Conservation (phyloP, 2,888 invertebrate genomes). For the Acleris laterana region DNA sequence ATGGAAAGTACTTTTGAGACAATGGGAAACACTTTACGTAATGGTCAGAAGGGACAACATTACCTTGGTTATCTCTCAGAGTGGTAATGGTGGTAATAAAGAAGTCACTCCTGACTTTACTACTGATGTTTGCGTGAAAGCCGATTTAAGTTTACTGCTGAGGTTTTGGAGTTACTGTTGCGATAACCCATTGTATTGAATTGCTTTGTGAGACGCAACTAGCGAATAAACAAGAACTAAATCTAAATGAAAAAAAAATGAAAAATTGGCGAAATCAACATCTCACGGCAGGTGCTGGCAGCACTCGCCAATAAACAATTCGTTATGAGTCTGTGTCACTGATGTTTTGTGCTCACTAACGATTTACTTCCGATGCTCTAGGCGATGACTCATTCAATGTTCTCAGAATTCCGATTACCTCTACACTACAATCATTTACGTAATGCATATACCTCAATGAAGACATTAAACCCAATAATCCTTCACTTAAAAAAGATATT, state of each 20-base stretch:
- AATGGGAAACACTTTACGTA: constrained; percentile 72
- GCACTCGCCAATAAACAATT: constrained; percentile 28
- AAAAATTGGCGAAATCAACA: not conserved
- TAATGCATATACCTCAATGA: not conserved
- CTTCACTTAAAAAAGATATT: too few relatives aligned
- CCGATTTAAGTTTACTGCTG: constrained; percentile 40
- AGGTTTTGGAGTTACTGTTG: constrained; percentile 36
- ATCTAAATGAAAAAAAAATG: not conserved
- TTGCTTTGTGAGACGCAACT: not conserved
- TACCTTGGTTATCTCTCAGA: constrained; percentile 66
- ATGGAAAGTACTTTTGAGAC: constrained; percentile 54
- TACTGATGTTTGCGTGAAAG: constrained; percentile 61
- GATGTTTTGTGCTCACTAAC: constrained; percentile 43
- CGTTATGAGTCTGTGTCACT: constrained; percentile 31
- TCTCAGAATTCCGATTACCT: constrained; percentile 53
- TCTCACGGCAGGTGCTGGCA: constrained; percentile 23
- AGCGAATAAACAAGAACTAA: not conserved
- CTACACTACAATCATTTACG: constrained; percentile 14
- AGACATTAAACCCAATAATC: constrained; percentile 7
- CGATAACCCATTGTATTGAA: constrained; percentile 15
- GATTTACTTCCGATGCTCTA: constrained; percentile 58
- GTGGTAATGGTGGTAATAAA: constrained; percentile 73
- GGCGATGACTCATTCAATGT: constrained; percentile 58
- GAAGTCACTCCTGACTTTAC: constrained; percentile 67
- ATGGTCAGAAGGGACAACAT: constrained; percentile 71